phyloP scores from a whole-genome alignment of 2,113 vertebrate species.

The Meles meles region DNA sequence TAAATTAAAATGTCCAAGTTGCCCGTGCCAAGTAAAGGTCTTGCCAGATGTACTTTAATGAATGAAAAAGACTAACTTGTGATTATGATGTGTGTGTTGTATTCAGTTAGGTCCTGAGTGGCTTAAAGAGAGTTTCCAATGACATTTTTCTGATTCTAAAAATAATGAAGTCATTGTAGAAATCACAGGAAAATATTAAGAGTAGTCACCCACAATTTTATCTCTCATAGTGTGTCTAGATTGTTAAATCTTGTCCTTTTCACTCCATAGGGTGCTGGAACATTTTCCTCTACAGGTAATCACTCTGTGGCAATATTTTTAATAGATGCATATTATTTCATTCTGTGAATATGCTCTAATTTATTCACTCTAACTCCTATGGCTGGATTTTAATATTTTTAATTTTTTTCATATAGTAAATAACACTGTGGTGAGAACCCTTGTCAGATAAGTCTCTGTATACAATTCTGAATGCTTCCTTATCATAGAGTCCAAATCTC shows the following conservation, averaged over 20 bases:
- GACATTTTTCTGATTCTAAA: constrained; percentile 38
- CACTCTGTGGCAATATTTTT: background rate
- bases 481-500: background rate
- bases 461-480: background rate
- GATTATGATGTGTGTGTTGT: constrained; percentile 12
- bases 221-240: background rate
- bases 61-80: constrained; percentile 41
- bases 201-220: background rate
- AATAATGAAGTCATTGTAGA: constrained; percentile 32
- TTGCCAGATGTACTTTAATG: constrained; percentile 47
- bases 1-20: background rate
- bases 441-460: background rate
- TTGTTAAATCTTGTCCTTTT: background rate
- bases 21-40: constrained; percentile 32
- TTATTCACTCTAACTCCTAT: background rate
- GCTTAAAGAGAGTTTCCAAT: constrained; percentile 5
- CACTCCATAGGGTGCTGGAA: background rate
- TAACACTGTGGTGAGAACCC: background rate
- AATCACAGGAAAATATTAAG: constrained; percentile 17
- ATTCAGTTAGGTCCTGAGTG: background rate
- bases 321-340: background rate
- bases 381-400: background rate
- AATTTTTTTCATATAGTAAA: background rate
- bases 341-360: background rate
- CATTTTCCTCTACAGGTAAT: background rate